Conservation (phyloP, 2,797 vertebrate species). For the Sebastes itinus region DNA sequence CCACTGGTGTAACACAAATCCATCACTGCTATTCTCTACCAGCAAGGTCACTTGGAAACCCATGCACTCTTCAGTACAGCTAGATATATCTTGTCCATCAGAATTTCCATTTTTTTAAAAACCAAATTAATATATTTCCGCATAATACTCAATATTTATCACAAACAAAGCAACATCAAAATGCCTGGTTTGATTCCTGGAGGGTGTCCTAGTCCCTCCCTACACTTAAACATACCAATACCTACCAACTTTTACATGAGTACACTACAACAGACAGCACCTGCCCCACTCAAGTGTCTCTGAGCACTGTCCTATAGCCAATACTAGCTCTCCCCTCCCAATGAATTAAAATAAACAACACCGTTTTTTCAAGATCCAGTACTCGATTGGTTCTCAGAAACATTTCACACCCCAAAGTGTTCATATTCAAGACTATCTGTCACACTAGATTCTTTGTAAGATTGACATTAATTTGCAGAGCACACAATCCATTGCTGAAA, state of each 20-base stretch:
- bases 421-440: background rate
- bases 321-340: background rate
- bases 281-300: background rate
- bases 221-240: background rate
- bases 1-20: constrained; percentile 69
- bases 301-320: background rate
- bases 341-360: background rate
- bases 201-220: background rate
- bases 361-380: background rate
- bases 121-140: background rate
- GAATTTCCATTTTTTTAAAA: constrained; percentile 1
- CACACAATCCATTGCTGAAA: background rate
- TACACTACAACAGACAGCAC: background rate
- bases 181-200: background rate
- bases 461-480: background rate
- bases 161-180: background rate
- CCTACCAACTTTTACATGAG: background rate
- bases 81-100: constrained; percentile 3
- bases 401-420: background rate
- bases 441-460: background rate
- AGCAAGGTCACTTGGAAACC: constrained; percentile 66
- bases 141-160: background rate
- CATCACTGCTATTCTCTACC: constrained; percentile 52
- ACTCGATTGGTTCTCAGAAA: background rate
- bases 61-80: constrained; percentile 39